phyloP scores from a whole-genome alignment of 2,888 invertebrate species.

The Sminthurinus aureus region DNA sequence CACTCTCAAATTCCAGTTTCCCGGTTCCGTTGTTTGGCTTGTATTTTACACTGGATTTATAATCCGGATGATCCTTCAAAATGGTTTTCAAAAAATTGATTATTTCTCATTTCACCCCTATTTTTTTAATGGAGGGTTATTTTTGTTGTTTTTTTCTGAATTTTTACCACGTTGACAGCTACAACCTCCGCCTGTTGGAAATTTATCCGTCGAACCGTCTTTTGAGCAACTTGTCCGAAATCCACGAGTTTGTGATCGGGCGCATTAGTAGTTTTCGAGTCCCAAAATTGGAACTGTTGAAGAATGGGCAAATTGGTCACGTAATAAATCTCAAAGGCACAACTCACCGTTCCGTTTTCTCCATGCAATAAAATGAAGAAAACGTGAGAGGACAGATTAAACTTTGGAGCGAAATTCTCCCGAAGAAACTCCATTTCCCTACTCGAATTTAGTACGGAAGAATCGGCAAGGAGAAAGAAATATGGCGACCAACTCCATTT shows the following conservation, averaged over 20 bases:
- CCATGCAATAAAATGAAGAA: slow-evolving; percentile 6
- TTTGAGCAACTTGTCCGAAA: slow-evolving; percentile 1
- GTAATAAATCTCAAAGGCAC: not conserved
- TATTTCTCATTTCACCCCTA: not conserved
- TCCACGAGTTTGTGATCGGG: not conserved
- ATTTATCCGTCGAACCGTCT: slow-evolving; percentile 1
- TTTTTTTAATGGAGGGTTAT: no score
- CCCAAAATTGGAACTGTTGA: not conserved
- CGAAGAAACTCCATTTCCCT: not conserved
- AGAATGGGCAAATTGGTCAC: not conserved
- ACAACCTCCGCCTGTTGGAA: slow-evolving; percentile 10
- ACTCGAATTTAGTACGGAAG: not conserved
- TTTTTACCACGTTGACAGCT: slow-evolving; percentile 24
- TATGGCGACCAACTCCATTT: not conserved
- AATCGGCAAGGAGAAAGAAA: not conserved
- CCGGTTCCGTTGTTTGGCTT: slow-evolving; percentile 5
- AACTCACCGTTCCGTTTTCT: not conserved
- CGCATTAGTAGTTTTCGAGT: not conserved
- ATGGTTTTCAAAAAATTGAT: not conserved
- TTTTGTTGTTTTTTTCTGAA: no score
- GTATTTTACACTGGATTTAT: not conserved
- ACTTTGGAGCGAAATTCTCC: not conserved
- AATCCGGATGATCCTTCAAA: slow-evolving; percentile 15
- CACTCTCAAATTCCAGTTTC: slow-evolving; percentile 38
- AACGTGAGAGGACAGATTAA: slow-evolving; percentile 4